Evolutionary conservation across 2,113 vertebrate genomes (phyloP), one percentile per base, ranked within the genome.

Genomic region (Mirza zaza): DNA sequence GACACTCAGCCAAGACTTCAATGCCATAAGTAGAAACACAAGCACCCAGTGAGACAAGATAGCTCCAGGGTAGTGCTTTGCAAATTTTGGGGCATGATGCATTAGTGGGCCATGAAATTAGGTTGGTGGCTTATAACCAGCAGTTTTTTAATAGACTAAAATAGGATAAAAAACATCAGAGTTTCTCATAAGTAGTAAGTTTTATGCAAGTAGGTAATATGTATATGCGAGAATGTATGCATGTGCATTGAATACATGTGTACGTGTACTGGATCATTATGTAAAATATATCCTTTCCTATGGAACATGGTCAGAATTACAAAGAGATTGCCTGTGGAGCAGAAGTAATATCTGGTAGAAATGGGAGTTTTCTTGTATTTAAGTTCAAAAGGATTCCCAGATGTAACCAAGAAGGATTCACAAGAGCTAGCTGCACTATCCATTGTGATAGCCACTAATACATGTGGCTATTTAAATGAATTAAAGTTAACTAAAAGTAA

Each of bases 71-170:
- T n/a, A 48, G 87, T 32, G 6, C 55, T 65, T 65, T 79, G 34
- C 48, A 70, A 87, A 36, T n/a, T 83, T 25, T 39, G 68, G 55
- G 8, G 21, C 61, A 55, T 48, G 65, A 50, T 87, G 39, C 86
- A 48, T 93, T 93, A 75, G 29, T 87, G 65, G 65, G 10, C 65
- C 32, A 50, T 80, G 61, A 91, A 83, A 83, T 70, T 87, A 82
- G 76, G 32, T 76, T 75, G 50, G 34, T 52, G 61, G 36, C 32
- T 83, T 76, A 55, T 50, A 25, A 50, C 29, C 13, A 59, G 82
- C 59, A 81, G 39, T 76, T 96, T 59, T 89, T 91, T 45, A 59
- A 93, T 91, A 87, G 67, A 90, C 45, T 91, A 84, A 50, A 89
- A 73, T 27, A 90, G 23, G n/a, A 90, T 86, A 17, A 17, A 59